phyloP scores from a whole-genome alignment of 2,888 invertebrate species.

The Stegana nigrithorax region DNA sequence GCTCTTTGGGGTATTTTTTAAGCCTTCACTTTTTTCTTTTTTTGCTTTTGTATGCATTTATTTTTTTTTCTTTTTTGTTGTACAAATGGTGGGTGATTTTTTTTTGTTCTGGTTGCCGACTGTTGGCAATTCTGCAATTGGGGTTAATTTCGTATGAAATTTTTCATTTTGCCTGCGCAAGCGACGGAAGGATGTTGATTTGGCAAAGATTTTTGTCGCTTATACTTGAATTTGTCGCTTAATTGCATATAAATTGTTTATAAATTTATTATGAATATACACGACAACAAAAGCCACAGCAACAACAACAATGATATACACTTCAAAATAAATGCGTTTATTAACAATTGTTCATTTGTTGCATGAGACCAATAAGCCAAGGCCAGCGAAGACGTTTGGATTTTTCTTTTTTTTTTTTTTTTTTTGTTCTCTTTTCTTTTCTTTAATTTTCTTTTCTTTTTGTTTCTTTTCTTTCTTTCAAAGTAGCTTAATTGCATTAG shows the following conservation, averaged over 20 bases:
- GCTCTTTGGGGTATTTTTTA: slow-evolving; percentile 4
- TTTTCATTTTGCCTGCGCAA: slow-evolving; percentile 52
- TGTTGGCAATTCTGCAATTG: slow-evolving; percentile 34
- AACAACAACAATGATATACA: no score
- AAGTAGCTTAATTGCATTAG: slow-evolving; percentile 51
- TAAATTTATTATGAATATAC: background rate
- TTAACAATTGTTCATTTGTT: no score
- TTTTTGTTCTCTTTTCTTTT: slow-evolving; percentile 18
- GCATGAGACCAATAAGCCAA: no score
- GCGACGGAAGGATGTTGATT: slow-evolving; percentile 54
- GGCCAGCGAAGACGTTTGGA: no score
- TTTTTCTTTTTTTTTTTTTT: no score
- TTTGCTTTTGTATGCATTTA: slow-evolving; percentile 21
- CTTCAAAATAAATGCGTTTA: no score
- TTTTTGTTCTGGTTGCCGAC: no score
- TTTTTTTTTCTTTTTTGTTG: slow-evolving; percentile 48
- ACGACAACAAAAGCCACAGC: no score
- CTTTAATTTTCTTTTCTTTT: slow-evolving; percentile 53
- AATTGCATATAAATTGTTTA: slow-evolving; percentile 56
- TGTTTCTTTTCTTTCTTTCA: no score
- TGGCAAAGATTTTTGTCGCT: slow-evolving; percentile 51
- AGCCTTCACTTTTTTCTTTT: background rate
- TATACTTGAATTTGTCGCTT: slow-evolving; percentile 57
- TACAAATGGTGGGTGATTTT: no score
- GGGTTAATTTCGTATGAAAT: slow-evolving; percentile 60